A percentile compares a stretch with the other conserved stretches of the same genome.
Conservation (phyloP, 2,888 invertebrate genomes). For the Pandemis cinnamomeana region DNA sequence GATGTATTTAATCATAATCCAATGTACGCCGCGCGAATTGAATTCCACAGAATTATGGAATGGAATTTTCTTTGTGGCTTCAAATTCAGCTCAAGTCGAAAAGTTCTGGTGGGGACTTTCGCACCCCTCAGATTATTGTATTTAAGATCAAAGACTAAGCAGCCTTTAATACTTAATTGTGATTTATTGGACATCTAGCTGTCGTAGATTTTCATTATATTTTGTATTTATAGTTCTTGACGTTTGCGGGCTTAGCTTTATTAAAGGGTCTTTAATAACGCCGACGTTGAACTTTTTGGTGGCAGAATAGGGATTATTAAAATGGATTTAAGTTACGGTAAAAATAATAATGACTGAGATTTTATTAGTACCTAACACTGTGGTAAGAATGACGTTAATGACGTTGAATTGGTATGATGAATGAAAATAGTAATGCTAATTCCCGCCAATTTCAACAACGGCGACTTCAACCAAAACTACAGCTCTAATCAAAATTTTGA, state of each 20-base stretch:
- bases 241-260: conserved; percentile 10
- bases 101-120: conserved; percentile 16
- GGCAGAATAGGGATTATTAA: not conserved
- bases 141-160: conserved; percentile 23
- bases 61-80: conserved; percentile 17
- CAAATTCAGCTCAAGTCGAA: conserved; percentile 16
- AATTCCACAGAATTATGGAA: conserved; percentile 19
- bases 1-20: conserved; percentile 23
- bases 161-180: conserved; percentile 11
- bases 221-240: not conserved
- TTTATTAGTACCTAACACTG: too few relatives aligned
- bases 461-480: too few relatives aligned
- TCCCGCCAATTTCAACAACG: too few relatives aligned
- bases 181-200: conserved; percentile 22
- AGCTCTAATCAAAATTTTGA: too few relatives aligned
- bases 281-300: conserved; percentile 5
- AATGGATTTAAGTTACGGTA: not conserved
- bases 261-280: conserved; percentile 7
- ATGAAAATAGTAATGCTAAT: too few relatives aligned
- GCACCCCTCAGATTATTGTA: conserved; percentile 16
- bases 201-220: conserved; percentile 5
- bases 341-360: too few relatives aligned
- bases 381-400: too few relatives aligned
- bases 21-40: conserved; percentile 13
- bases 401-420: too few relatives aligned